Conservation (phyloP, 2,797 vertebrate genomes). For the Gymnoscopelus braueri region DNA sequence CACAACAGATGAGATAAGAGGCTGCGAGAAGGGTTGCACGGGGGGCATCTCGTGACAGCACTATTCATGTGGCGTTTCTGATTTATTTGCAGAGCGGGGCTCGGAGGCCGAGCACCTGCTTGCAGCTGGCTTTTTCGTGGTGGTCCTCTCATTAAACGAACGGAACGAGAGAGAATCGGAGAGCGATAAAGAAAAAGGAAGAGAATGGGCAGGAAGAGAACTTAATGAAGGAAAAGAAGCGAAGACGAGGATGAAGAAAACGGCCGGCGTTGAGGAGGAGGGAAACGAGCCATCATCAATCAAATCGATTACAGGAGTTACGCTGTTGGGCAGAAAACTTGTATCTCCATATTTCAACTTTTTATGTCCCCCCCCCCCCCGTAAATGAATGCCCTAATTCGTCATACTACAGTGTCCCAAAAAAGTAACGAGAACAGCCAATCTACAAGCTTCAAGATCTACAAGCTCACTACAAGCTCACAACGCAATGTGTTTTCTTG, state of each 20-base stretch:
- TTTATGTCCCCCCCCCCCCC: too few relatives aligned
- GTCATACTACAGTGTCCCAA: too few relatives aligned
- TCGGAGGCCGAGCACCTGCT: conserved; percentile 9
- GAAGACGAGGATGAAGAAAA: background rate
- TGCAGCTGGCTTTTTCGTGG: background rate
- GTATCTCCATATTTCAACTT: too few relatives aligned
- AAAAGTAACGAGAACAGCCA: too few relatives aligned
- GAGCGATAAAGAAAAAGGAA: background rate
- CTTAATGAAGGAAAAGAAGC: background rate
- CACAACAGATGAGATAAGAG: conserved; percentile 45
- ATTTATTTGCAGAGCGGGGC: conserved; percentile 1
- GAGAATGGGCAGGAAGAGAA: background rate
- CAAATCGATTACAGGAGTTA: background rate
- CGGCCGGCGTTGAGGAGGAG: background rate
- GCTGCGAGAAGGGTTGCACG: conserved; percentile 18
- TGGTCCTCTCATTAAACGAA: conserved; percentile 3
- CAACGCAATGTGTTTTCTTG: too few relatives aligned
- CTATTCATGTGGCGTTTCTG: conserved; percentile 13
- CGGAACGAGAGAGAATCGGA: background rate
- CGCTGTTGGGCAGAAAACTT: too few relatives aligned
- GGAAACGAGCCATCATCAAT: background rate
- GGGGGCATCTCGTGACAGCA: conserved; percentile 19
- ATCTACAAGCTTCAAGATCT: too few relatives aligned
- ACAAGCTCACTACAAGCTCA: too few relatives aligned
- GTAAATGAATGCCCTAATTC: too few relatives aligned